Percentiles rank a stretch among this genome's conserved stretches.
Conservation (phyloP, 2,888 invertebrate species). For the Pollenia angustigena region DNA sequence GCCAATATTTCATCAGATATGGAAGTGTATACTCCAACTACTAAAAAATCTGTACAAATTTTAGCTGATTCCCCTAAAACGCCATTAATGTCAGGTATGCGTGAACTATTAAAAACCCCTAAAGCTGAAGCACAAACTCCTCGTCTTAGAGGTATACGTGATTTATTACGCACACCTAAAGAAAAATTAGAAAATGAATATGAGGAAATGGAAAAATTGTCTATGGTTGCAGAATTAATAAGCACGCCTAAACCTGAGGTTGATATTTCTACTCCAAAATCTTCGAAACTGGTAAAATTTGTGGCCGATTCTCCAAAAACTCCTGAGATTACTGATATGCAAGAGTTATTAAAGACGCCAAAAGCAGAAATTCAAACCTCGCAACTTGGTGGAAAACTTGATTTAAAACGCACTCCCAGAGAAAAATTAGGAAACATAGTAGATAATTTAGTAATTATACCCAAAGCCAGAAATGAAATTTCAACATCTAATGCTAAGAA, state of each 20-base stretch:
- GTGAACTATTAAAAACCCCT: slow-evolving; percentile 74
- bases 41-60: slow-evolving; percentile 24
- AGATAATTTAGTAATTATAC: slow-evolving; percentile 77
- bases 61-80: slow-evolving; percentile 55
- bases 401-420: slow-evolving; percentile 75
- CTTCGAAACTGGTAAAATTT: slow-evolving; percentile 28
- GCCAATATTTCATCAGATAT: not conserved
- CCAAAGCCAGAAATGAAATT: slow-evolving; percentile 38
- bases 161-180: slow-evolving; percentile 75
- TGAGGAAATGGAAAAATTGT: slow-evolving; percentile 64
- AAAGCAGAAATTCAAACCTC: slow-evolving; percentile 67
- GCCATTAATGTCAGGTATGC: slow-evolving; percentile 65
- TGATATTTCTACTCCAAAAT: slow-evolving; percentile 22
- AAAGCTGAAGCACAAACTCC: slow-evolving; percentile 57
- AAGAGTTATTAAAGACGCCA: slow-evolving; percentile 74
- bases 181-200: slow-evolving; percentile 30
- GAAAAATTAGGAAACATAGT: slow-evolving; percentile 69
- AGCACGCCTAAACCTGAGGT: slow-evolving; percentile 75
- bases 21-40: slow-evolving; percentile 21
- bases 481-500: slow-evolving; percentile 49
- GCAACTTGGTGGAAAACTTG: slow-evolving; percentile 71
- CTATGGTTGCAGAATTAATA: slow-evolving; percentile 76
- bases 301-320: slow-evolving; percentile 53
- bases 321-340: slow-evolving; percentile 66
- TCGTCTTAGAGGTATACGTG: slow-evolving; percentile 72